Evolutionary conservation across 2,888 invertebrate genomes (phyloP).

Genomic region (Fragum fragum): DNA sequence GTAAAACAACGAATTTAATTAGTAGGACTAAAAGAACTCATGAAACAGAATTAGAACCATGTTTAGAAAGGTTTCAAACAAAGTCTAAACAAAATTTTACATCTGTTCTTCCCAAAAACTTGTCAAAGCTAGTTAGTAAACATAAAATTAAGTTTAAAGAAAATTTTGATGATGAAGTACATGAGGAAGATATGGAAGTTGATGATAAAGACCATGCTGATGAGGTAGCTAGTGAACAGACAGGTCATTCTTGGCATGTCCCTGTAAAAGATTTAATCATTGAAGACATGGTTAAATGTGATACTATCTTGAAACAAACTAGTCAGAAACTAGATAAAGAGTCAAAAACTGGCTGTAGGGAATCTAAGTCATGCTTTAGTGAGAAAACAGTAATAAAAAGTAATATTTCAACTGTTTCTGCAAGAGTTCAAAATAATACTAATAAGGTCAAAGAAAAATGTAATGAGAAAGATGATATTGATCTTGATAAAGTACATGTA

Average conservation of each 20-base stretch:
- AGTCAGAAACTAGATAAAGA: no score
- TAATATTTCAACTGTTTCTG: no score
- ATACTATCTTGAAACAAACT: slow-evolving; percentile 23
- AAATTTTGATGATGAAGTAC: not conserved
- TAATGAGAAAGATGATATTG: not conserved
- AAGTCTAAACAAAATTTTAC: slow-evolving; percentile 38
- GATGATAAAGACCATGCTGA: slow-evolving; percentile 2
- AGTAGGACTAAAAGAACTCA: not conserved
- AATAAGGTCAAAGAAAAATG: no score
- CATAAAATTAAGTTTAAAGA: slow-evolving; percentile 45
- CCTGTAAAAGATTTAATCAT: slow-evolving; percentile 55
- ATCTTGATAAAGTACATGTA: not conserved
- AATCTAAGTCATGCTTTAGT: no score
- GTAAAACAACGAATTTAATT: not conserved
- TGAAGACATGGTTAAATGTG: slow-evolving; percentile 42
- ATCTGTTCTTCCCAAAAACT: slow-evolving; percentile 40
- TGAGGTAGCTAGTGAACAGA: slow-evolving; percentile 47
- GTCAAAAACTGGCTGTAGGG: no score
- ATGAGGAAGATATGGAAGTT: slow-evolving; percentile 21
- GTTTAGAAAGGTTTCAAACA: slow-evolving; percentile 44
- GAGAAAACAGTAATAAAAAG: no score
- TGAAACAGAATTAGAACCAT: slow-evolving; percentile 23
- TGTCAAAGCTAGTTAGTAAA: slow-evolving; percentile 45
- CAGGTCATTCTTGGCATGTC: slow-evolving; percentile 60
- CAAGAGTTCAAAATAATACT: no score